Conservation (phyloP, 2,113 vertebrate species). For the Leucosticte australis region DNA sequence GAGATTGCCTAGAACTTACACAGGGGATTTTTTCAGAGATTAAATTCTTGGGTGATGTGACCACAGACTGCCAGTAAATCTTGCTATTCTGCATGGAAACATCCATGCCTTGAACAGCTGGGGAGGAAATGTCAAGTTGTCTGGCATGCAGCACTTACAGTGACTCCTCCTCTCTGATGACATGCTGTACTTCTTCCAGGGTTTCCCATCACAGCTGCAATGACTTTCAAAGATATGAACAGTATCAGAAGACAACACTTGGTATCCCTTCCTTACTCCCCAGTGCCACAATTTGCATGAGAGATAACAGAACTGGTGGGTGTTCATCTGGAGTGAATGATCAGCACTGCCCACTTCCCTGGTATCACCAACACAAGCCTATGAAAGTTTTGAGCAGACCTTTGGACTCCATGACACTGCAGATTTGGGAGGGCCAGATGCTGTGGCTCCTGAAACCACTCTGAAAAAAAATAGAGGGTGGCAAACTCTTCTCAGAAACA, state of each 20-base stretch:
- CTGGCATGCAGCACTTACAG: not conserved
- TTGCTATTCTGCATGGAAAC: not conserved
- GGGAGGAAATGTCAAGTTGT: not conserved
- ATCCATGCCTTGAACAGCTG: not conserved
- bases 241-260: not conserved
- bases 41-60: not conserved
- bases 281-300: not conserved
- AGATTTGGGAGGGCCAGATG: not conserved
- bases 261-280: not conserved
- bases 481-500: not conserved
- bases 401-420: not conserved
- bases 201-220: not conserved
- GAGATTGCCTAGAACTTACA: not conserved
- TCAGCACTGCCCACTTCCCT: not conserved
- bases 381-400: not conserved
- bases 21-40: not conserved
- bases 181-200: not conserved
- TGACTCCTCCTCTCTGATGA: not conserved
- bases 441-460: not conserved
- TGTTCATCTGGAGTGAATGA: not conserved
- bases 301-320: not conserved
- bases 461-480: not conserved
- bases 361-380: not conserved
- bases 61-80: slow-evolving; percentile 11
- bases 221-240: not conserved